Base-by-base conservation (phyloP, 2,888 invertebrate genomes). In the Cordilura impudica region DNA sequence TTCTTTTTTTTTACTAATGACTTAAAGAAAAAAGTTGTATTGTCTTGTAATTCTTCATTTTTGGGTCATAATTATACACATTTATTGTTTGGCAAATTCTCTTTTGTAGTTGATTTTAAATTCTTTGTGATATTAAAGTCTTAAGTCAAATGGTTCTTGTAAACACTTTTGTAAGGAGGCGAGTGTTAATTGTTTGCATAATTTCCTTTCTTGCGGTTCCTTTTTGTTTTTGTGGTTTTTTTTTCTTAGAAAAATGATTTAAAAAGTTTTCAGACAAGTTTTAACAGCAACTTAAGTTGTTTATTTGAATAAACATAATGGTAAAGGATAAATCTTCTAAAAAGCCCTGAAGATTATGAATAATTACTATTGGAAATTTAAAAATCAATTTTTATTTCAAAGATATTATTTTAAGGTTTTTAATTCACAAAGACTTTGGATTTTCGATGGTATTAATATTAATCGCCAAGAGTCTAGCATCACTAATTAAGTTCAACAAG, bases 161-260 rank as follows among this genome's bases (percentile, higher is more conserved):
- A 51, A 39, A 54, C 43, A 18, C 12, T 65, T 51, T 65, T 14
- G 8, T 21, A 43, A 23, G 39, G 2, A 35, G 43, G 31, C 56
- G 54, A 47, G 56, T 56, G 47, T 56, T 69, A 69, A 69, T 69
- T 69, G 67, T 58, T 69, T 31, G 56, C 29, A 69, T 31, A 29
- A 49, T 56, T 69, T 39, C 6, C 43, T 16, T 53, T 16, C 29
- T 61, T 29, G 5, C 19, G 31, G 31, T 4, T 31, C 12, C 10
- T 31, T 3, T 31, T n/a, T n/a, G n/a, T n/a, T n/a, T 10, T 6
- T 31, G 3, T 10, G 3, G 8, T 31, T 31, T 31, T 12, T 21
- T 21, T 6, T 5, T 49, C 21, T 21, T 31, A 31, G 31, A 10
- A 31, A 49, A 7, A 49, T 12, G n/a, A 21, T 2, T 12, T 12